Percentiles rank a stretch among this genome's conserved stretches.
Evolutionary conservation across 2,888 invertebrate genomes (phyloP).

Genomic region (Drosophila nr. perissopoda): DNA sequence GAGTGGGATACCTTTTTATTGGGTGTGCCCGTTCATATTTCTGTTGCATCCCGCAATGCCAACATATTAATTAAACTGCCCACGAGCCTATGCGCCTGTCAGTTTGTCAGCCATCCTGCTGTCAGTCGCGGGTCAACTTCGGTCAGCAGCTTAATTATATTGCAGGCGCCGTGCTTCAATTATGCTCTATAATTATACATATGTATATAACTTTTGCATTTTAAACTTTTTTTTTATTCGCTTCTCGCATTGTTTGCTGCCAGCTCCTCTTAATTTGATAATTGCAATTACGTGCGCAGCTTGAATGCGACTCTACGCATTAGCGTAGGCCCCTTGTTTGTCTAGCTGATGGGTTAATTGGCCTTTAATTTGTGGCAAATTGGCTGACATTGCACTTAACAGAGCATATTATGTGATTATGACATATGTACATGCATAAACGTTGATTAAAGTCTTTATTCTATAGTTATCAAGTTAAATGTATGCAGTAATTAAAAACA

Average conservation of each 20-base stretch:
- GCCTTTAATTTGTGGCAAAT: constrained; percentile 74
- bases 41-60: constrained; percentile 50
- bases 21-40: constrained; percentile 51
- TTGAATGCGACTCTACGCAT: constrained; percentile 15
- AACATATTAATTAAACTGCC: constrained; percentile 75
- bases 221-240: constrained; percentile 50
- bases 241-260: constrained; percentile 48
- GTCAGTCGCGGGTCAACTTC: constrained; percentile 49
- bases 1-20: constrained; percentile 18
- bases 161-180: constrained; percentile 47
- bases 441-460: constrained; percentile 4
- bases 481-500: neutral
- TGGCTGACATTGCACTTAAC: constrained; percentile 39
- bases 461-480: neutral
- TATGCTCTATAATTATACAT: constrained; percentile 37
- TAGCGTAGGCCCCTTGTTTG: constrained; percentile 38
- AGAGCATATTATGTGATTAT: constrained; percentile 17
- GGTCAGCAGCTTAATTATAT: constrained; percentile 75
- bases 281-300: constrained; percentile 67
- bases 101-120: constrained; percentile 36
- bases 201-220: constrained; percentile 40
- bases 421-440: neutral
- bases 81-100: constrained; percentile 74
- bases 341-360: constrained; percentile 70
- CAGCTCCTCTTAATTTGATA: constrained; percentile 70